Conservation (phyloP, 2,797 vertebrate genomes). For the Psittacula echo region DNA sequence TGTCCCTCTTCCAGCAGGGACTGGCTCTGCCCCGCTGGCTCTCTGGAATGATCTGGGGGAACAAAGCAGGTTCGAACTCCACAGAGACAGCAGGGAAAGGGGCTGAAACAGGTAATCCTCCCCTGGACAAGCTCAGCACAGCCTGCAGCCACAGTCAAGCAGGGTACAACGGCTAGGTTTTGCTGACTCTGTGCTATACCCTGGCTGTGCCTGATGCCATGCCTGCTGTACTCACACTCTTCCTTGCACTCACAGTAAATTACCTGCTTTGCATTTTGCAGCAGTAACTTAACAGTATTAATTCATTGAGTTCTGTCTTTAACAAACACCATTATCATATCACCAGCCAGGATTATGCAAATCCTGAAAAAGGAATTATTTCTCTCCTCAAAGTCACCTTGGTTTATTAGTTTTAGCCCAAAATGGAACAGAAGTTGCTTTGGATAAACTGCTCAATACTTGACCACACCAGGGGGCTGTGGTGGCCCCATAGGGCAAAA, state of each 20-base stretch:
- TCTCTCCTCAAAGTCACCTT: constrained; percentile 81
- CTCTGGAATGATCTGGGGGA: fast-evolving
- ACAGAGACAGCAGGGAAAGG: background rate
- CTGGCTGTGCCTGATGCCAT: background rate
- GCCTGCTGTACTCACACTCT: background rate
- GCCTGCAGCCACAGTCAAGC: background rate
- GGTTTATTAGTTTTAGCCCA: constrained; percentile 74
- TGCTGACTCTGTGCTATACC: background rate
- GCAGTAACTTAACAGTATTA: constrained; percentile 81
- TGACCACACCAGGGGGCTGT: background rate
- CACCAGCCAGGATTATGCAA: constrained; percentile 83
- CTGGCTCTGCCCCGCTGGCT: fast-evolving
- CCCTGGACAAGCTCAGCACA: background rate
- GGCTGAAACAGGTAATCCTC: background rate
- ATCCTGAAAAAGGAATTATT: constrained; percentile 73
- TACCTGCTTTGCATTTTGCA: constrained; percentile 79
- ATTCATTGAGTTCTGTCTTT: constrained; percentile 83
- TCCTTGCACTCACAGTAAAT: constrained; percentile 71
- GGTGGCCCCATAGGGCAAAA: background rate
- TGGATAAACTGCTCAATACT: constrained; percentile 20
- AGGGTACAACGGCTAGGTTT: background rate
- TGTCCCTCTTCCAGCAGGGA: background rate
- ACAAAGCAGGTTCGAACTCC: background rate
- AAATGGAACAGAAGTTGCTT: constrained; percentile 42
- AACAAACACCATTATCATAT: constrained; percentile 84